Conservation (phyloP, 2,113 vertebrate species). For the Alosa alosa region DNA sequence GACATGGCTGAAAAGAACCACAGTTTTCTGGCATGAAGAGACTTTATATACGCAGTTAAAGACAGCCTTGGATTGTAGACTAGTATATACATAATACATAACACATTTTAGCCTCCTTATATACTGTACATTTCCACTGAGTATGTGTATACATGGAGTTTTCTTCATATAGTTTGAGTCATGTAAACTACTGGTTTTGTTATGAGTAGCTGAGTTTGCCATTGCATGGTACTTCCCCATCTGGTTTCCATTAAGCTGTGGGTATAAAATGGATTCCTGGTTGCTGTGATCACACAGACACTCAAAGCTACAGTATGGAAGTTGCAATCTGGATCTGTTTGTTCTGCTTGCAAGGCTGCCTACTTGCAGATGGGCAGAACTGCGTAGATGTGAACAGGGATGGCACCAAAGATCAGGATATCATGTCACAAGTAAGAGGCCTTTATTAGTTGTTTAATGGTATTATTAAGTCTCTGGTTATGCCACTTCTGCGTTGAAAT, state of each 20-base stretch:
- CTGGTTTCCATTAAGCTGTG: neutral
- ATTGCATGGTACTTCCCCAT: neutral
- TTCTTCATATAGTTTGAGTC: neutral
- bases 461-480: neutral
- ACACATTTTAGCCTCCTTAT: neutral
- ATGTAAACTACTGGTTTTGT: neutral
- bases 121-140: neutral
- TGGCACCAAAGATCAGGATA: neutral
- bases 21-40: neutral
- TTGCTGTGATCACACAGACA: neutral
- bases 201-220: neutral
- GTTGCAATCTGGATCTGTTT: neutral
- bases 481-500: neutral
- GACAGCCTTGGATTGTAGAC: neutral
- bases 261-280: conserved; percentile 3
- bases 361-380: neutral
- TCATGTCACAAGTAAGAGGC: neutral
- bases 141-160: neutral
- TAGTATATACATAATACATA: neutral
- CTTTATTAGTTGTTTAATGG: neutral
- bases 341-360: neutral
- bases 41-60: neutral
- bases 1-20: neutral
- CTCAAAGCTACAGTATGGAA: neutral
- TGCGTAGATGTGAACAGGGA: neutral